Conservation (phyloP, 1,140 invertebrate genomes). For the Battus philenor region DNA sequence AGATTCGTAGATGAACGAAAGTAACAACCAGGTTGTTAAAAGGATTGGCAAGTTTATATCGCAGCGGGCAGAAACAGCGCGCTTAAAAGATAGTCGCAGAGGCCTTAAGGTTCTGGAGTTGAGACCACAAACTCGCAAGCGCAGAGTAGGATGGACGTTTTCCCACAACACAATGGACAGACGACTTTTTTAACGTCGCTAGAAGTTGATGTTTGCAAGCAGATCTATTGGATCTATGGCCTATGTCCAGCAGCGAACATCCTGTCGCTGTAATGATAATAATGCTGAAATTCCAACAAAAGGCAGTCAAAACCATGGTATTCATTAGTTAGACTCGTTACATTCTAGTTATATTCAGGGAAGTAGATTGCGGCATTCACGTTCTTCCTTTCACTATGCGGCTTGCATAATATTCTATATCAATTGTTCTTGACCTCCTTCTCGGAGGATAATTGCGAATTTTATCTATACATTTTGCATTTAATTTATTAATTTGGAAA, state of each 20-base stretch:
- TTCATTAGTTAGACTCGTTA: constrained; percentile 9
- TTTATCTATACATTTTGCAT: constrained; percentile 15
- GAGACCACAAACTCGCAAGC: too few species aligned
- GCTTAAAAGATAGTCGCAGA: too few species aligned
- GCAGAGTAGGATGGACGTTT: too few species aligned
- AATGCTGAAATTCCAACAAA: neutral
- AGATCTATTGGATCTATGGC: neutral
- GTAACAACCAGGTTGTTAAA: too few species aligned
- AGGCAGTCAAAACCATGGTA: neutral
- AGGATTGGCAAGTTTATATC: too few species aligned
- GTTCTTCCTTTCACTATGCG: constrained; percentile 37
- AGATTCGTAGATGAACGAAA: too few species aligned
- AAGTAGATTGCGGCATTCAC: constrained; percentile 19
- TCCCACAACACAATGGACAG: too few species aligned
- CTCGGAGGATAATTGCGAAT: constrained; percentile 19
- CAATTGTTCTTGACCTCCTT: constrained; percentile 53
- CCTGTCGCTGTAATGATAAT: neutral
- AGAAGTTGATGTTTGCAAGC: too few species aligned
- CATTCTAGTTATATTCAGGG: constrained; percentile 24
- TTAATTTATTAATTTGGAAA: too few species aligned
- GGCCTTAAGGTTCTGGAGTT: too few species aligned
- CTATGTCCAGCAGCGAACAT: neutral
- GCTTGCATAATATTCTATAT: constrained; percentile 32
- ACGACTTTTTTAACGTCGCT: too few species aligned
- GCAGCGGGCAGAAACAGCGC: too few species aligned